Evolutionary conservation across 1,140 invertebrate species (phyloP).

Genomic region (Pachypeltis micranthus): DNA sequence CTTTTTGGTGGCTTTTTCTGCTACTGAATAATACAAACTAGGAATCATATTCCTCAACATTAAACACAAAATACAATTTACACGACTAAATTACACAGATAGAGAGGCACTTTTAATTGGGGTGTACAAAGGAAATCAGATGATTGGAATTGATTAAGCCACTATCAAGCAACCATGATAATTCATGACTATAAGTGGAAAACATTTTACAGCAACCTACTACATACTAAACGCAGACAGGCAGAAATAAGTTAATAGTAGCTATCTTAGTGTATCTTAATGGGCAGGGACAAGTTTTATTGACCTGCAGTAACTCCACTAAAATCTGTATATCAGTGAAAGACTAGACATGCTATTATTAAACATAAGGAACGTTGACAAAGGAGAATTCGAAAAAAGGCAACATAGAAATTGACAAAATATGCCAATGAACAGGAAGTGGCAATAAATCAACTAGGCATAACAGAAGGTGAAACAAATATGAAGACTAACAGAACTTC

Average conservation of each 20-base stretch:
- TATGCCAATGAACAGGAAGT: no score
- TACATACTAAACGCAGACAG: neutral
- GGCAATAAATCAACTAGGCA: no score
- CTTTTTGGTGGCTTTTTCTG: no score
- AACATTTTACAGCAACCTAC: neutral
- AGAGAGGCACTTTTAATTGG: neutral
- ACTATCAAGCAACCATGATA: neutral
- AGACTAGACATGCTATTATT: neutral
- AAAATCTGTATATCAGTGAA: neutral
- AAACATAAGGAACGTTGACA: neutral
- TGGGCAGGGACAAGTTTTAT: neutral
- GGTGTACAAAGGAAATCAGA: neutral
- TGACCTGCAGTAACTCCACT: neutral
- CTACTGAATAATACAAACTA: no score
- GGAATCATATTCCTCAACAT: no score
- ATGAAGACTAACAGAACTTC: neutral
- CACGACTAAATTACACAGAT: no score
- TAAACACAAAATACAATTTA: no score
- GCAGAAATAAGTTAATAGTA: neutral
- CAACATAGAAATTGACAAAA: no score
- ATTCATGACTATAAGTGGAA: neutral
- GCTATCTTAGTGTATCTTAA: neutral
- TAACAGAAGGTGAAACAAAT: no score
- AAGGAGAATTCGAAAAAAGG: no score
- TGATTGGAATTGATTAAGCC: neutral